Conservation (phyloP, 1,140 invertebrate genomes). For the Trichonephila clavata region DNA sequence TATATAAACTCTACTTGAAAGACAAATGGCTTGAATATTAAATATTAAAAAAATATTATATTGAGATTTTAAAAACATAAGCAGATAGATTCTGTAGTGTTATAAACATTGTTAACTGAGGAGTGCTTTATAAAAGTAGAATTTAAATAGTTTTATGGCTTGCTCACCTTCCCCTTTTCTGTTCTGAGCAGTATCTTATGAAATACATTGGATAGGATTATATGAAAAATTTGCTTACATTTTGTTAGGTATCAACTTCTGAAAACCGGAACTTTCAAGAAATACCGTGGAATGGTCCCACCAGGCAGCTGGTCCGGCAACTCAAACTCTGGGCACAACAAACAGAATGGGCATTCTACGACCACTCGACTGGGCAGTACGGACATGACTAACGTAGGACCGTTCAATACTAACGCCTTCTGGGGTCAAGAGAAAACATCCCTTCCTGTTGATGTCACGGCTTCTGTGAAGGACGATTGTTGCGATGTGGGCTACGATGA, state of each 20-base stretch:
- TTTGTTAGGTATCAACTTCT: conserved; percentile 58
- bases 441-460: conserved; percentile 30
- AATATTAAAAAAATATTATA: no score
- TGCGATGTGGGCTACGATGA: conserved; percentile 35
- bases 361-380: conserved; percentile 67
- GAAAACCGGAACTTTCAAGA: conserved; percentile 76
- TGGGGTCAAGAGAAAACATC: conserved; percentile 60
- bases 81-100: no score
- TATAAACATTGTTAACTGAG: no score
- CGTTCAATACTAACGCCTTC: conserved; percentile 61
- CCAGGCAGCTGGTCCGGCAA: conserved; percentile 76
- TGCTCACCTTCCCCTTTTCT: no score
- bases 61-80: no score
- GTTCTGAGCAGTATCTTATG: no score
- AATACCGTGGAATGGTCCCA: conserved; percentile 72
- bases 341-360: conserved; percentile 72
- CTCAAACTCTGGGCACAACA: conserved; percentile 70
- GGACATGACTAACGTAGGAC: conserved; percentile 31
- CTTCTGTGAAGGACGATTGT: conserved; percentile 46
- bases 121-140: no score
- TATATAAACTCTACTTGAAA: no score
- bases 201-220: no score
- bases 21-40: no score
- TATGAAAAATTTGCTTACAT: no score
- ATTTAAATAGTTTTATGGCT: no score